Evolutionary conservation across 1,140 invertebrate genomes (phyloP), one percentile per base, ranked within the genome.

Genomic region (Oncopodura yosiiana): DNA sequence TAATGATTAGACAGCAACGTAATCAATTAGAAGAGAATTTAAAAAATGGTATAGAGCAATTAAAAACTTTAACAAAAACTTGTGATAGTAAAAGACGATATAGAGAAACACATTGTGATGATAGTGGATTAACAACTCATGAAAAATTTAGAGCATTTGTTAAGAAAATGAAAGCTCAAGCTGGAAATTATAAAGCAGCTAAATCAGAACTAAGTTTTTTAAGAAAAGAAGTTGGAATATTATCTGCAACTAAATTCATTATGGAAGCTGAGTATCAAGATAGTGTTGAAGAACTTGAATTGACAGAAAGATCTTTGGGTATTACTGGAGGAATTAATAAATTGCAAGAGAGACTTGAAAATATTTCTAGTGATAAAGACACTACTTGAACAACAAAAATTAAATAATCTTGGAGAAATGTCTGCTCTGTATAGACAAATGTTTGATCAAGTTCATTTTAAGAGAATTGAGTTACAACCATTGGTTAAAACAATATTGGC

Each of bases 81-180:
- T n/a, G n/a, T n/a, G n/a, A n/a, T n/a, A n/a, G n/a, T n/a, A n/a
- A n/a, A n/a, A n/a, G n/a, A n/a, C n/a, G n/a, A n/a, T n/a, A n/a
- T n/a, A n/a, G n/a, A n/a, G n/a, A n/a, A n/a, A n/a, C n/a, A n/a
- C n/a, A n/a, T n/a, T n/a, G n/a, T n/a, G n/a, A n/a, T n/a, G n/a
- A n/a, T n/a, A n/a, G n/a, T n/a, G n/a, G n/a, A n/a, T n/a, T n/a
- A n/a, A n/a, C n/a, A n/a, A n/a, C n/a, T n/a, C n/a, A n/a, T n/a
- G n/a, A n/a, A n/a, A n/a, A n/a, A n/a, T n/a, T n/a, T n/a, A n/a
- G n/a, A n/a, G n/a, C 5, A 55, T 90, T 87, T 69, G 81, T 88
- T 1, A 81, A 79, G 66, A 79, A 81, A 61, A 67, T 89, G 24
- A 76, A 84, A 49, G 78, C 79, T 37, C 86, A 86, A 65, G 86